Evolutionary conservation across 2,797 vertebrate genomes (phyloP), one percentile per base, ranked within the genome.

Genomic region (Labeo calbasu): DNA sequence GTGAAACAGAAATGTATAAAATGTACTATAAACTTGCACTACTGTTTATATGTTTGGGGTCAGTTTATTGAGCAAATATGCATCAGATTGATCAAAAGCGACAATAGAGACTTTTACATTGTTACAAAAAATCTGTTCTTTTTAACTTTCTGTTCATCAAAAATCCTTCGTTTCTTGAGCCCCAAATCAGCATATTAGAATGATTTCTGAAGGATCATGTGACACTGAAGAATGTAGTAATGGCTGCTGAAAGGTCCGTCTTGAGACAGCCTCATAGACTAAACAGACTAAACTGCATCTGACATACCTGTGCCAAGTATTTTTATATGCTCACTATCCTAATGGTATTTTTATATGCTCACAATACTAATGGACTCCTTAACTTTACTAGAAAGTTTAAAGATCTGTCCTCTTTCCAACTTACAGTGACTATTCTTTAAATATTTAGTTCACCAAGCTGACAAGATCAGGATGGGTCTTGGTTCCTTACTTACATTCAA

Each of bases 401-500:
- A 57, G 36, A 46, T 25, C 32, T 55, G 50, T 70, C 15, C 51
- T 55, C n/a, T 70, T 70, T 55, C 65, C 50, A 55, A 13, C 66
- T 25, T 70, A 36, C n/a, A 70, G 32, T 36, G 65, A 70, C 21
- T 55, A 7, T 55, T 53, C 48, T 69, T 70, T 43, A 81, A 70
- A 81, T 81, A 81, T 70, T 55, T 55, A 70, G 21, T 77, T 70
- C 48, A 25, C 19, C 8, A 23, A 25, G 28, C 28, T 9, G 28
- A 55, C 48, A 69, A 53, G 21, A 36, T 23, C 63, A 69, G 13
- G 28, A 69, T 77, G 53, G n/a, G 53, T 59, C 75, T 77, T 61
- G 75, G 8, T 77, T 61, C 15, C 53, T 25, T 57, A 65, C 36
- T 65, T 28, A 77, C 43, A 80, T 55, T 84, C 40, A 73, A n/a